Percentiles rank a stretch among this genome's conserved stretches.
Evolutionary conservation across 2,113 vertebrate species (phyloP).

Genomic region (Esox niger): DNA sequence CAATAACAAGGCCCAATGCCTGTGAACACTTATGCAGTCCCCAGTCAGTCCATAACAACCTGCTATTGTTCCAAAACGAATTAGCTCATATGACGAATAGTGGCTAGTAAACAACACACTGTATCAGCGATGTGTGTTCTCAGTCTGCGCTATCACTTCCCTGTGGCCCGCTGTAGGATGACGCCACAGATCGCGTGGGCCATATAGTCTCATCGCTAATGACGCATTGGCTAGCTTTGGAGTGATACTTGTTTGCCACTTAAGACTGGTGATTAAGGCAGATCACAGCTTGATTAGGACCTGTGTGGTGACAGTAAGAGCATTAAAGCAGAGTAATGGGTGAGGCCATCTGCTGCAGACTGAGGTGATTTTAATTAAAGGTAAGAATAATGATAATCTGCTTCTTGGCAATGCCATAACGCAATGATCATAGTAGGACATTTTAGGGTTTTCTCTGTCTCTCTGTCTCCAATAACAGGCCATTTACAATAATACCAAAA

Average conservation of each 20-base stretch:
- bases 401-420: constrained; percentile 35
- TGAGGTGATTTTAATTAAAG: constrained; percentile 71
- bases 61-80: too few species aligned
- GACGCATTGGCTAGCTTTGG: constrained; percentile 51
- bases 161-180: constrained; percentile 27
- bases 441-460: constrained; percentile 8
- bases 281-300: constrained; percentile 74
- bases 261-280: constrained; percentile 72
- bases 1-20: too few species aligned
- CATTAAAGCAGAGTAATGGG: constrained; percentile 65
- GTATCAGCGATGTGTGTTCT: background rate
- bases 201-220: constrained; percentile 42
- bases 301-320: constrained; percentile 69
- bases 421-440: constrained; percentile 40
- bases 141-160: background rate
- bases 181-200: constrained; percentile 25
- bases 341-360: constrained; percentile 69
- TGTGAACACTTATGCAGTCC: too few species aligned
- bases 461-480: constrained; percentile 28
- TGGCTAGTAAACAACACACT: background rate
- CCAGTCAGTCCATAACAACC: too few species aligned
- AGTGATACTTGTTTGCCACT: constrained; percentile 72
- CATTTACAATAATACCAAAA: background rate
- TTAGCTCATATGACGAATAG: background rate
- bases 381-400: constrained; percentile 57